Evolutionary conservation across 2,888 invertebrate species (phyloP).

Genomic region (Mystacides longicornis): DNA sequence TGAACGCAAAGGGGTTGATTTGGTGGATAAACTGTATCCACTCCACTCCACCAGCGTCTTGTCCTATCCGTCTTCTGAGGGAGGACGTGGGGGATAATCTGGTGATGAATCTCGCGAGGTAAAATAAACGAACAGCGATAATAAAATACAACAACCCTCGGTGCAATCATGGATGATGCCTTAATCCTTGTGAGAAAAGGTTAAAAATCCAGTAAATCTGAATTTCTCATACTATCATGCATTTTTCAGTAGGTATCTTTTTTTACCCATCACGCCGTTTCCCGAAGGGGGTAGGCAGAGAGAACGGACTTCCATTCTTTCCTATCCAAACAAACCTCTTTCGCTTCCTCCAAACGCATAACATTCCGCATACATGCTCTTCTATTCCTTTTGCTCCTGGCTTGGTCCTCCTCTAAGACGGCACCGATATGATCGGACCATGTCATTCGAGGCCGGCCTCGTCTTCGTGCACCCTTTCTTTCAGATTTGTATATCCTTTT

Average conservation of each 20-base stretch:
- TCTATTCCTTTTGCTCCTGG: no score
- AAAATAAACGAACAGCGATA: neutral
- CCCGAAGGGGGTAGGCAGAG: neutral
- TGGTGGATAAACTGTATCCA: neutral
- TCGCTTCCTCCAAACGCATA: no score
- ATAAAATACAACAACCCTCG: neutral
- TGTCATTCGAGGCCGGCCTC: no score
- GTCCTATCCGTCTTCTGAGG: neutral
- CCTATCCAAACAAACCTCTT: no score
- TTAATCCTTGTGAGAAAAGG: neutral
- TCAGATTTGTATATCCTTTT: no score
- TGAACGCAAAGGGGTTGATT: constrained; percentile 8
- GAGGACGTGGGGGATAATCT: neutral
- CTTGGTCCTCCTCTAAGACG: no score
- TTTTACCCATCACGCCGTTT: neutral
- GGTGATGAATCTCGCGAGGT: neutral
- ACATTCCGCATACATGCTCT: no score
- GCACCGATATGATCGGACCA: no score
- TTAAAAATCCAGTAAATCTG: neutral
- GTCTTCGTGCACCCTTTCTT: no score
- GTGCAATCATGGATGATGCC: neutral
- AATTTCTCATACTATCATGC: neutral
- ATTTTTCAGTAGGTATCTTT: no score
- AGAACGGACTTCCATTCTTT: no score
- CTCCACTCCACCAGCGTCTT: no score